Evolutionary conservation across 2,888 invertebrate genomes (phyloP), one percentile per base, ranked within the genome.

Genomic region (Petrolisthes manimaculis): DNA sequence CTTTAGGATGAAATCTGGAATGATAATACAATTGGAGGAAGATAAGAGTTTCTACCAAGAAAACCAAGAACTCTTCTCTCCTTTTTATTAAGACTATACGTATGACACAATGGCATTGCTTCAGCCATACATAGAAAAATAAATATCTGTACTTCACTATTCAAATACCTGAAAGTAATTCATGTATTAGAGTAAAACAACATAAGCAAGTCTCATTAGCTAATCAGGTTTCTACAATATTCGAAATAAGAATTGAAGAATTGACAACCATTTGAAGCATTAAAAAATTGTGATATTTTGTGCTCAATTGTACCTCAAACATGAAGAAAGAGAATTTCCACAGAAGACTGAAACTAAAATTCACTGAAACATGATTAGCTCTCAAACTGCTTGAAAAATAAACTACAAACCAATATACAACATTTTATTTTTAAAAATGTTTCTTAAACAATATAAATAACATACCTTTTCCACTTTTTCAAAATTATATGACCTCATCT

Each of bases 401-500:
- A 88, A 88, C 88, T 88, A 88, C 88, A 88, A 53, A 37, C 84
- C 84, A 80, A 87, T 81, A 84, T 71, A 67, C 56, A 81, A 91
- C 79, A 90, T 91, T 90, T 90, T 86, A 81, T 89, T 88, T 14
- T n/a, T 71, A 5, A 71, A n/a, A 71, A 71, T 71, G 21, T 71
- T 61, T 61, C 61, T 54, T 61, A 86, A 86, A 83, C 67, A 88
- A 88, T 67, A 74, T 80, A 71, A 88, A 12, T 69, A 53, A 86
- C 90, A 95, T 95, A 98, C 97, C 96, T 99, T 98, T 95, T 99
- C 99, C 77, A 99, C 99, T 93, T 96, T 96, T 94, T 99, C 99
- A 94, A 97, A 99, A 94, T 98, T 98, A 93, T 98, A 95, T 92
- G 97, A 96, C 93, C 98, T 98, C 96, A 99, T 97, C 97, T 98